Conservation (phyloP, 1,140 invertebrate species). For the Orchesella cincta region DNA sequence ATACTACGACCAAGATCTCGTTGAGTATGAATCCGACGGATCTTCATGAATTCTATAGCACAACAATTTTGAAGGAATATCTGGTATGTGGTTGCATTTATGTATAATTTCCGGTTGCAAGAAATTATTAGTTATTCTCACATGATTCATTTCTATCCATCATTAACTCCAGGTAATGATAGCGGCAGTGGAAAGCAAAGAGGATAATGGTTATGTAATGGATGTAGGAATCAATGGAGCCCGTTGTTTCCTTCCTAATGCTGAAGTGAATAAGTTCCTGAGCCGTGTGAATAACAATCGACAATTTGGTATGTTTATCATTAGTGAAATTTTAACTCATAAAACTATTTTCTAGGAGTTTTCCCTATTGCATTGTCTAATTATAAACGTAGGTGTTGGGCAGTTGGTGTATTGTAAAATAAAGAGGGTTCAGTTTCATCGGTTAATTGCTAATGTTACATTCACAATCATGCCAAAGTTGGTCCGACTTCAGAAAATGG, state of each 20-base stretch:
- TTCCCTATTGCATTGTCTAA: background rate
- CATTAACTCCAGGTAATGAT: slow-evolving; percentile 58
- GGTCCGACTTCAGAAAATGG: slow-evolving; percentile 57
- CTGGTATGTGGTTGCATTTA: slow-evolving; percentile 51
- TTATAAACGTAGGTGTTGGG: slow-evolving; percentile 59
- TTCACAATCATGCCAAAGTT: slow-evolving; percentile 59
- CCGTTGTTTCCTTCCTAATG: slow-evolving; percentile 65
- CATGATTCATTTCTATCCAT: background rate
- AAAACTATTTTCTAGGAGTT: background rate
- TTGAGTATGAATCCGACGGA: slow-evolving; percentile 64
- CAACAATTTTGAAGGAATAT: slow-evolving; percentile 60
- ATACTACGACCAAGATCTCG: slow-evolving; percentile 56
- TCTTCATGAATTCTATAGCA: slow-evolving; percentile 62
- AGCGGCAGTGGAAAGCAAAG: slow-evolving; percentile 69
- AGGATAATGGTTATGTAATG: slow-evolving; percentile 80
- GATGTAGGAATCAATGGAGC: slow-evolving; percentile 73
- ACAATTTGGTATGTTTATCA: background rate
- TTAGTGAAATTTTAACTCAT: no score
- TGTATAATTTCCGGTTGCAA: background rate
- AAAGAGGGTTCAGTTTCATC: slow-evolving; percentile 59
- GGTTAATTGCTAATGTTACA: slow-evolving; percentile 59
- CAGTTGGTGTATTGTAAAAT: slow-evolving; percentile 65
- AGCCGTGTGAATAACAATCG: no score
- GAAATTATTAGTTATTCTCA: background rate
- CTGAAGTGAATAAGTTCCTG: slow-evolving; percentile 47